Percentiles rank a stretch among this genome's conserved stretches.
Evolutionary conservation across 1,140 invertebrate genomes (phyloP).

Genomic region (Coelopa frigida): DNA sequence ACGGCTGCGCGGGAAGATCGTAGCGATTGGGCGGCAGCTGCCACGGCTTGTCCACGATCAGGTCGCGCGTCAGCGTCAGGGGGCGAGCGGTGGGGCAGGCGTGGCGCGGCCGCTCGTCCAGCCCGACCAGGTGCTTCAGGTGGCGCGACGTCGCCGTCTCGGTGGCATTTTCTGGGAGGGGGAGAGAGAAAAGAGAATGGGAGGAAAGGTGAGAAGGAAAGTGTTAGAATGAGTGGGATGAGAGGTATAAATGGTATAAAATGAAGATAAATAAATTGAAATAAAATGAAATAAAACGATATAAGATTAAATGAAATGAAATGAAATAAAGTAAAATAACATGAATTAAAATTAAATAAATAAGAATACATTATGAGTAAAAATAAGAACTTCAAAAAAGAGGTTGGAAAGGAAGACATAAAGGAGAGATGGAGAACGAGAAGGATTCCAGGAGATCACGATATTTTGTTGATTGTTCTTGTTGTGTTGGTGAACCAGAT

Average conservation of each 20-base stretch:
- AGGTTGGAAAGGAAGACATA: not conserved
- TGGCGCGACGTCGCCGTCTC: constrained; percentile 16
- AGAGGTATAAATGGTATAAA: not conserved
- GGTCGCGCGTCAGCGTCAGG: constrained; percentile 13
- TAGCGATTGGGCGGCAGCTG: constrained; percentile 33
- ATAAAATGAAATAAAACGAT: not conserved
- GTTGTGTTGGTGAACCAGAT: too few relatives aligned
- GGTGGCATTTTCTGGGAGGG: not conserved
- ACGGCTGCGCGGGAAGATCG: constrained; percentile 20
- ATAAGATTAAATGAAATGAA: not conserved
- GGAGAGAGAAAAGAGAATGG: not conserved
- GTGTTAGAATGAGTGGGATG: not conserved
- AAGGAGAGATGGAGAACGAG: not conserved
- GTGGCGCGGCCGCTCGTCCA: constrained; percentile 9
- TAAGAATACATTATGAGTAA: not conserved
- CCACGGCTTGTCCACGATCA: constrained; percentile 23
- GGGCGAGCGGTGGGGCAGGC: constrained; percentile 20
- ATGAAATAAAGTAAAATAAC: not conserved
- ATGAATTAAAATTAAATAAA: not conserved
- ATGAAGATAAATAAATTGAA: not conserved
- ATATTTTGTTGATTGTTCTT: too few relatives aligned
- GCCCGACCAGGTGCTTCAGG: constrained; percentile 24
- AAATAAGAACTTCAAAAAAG: not conserved
- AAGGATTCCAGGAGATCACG: too few relatives aligned
- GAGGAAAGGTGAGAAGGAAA: not conserved